phyloP scores from a whole-genome alignment of 2,797 vertebrate species.

The Iguana delicatissima region DNA sequence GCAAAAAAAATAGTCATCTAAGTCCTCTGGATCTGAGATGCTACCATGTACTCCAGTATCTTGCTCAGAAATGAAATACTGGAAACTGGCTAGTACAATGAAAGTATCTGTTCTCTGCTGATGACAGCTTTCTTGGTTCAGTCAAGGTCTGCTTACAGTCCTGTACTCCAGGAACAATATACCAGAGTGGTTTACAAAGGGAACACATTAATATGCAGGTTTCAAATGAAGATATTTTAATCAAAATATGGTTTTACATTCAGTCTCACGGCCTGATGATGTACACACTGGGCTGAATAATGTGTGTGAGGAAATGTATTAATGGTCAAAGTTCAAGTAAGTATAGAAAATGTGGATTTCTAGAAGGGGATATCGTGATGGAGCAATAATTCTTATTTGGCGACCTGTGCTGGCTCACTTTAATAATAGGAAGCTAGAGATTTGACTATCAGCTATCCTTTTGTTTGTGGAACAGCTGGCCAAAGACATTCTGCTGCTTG shows the following conservation, averaged over 20 bases:
- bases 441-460: background rate
- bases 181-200: background rate
- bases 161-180: background rate
- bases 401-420: background rate
- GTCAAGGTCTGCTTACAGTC: background rate
- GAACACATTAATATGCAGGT: background rate
- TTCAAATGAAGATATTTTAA: background rate
- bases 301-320: background rate
- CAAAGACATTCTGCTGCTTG: background rate
- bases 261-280: background rate
- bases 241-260: background rate
- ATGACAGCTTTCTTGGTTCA: background rate
- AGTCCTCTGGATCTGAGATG: too few relatives aligned
- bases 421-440: background rate
- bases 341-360: background rate
- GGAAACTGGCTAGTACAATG: too few relatives aligned
- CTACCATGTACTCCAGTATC: too few relatives aligned
- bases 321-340: background rate
- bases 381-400: background rate
- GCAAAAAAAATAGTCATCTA: too few relatives aligned
- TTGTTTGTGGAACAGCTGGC: background rate
- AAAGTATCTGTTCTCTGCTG: background rate
- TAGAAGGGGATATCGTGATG: background rate
- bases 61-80: too few relatives aligned
- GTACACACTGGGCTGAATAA: background rate